Conservation (phyloP, 2,113 vertebrate species). For the Mystacornis crossleyi region DNA sequence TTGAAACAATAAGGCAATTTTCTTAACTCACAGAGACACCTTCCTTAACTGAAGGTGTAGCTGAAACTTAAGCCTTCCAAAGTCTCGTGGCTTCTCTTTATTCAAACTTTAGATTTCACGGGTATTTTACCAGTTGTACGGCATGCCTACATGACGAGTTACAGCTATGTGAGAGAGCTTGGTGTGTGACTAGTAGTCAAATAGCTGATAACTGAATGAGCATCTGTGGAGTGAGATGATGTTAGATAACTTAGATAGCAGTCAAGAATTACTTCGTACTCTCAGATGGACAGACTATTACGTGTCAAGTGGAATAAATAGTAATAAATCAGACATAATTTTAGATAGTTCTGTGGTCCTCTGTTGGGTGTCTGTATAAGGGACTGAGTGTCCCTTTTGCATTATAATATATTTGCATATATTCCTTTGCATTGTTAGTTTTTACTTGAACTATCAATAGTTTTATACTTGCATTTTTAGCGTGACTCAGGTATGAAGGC, state of each 20-base stretch:
- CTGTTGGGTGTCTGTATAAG: background rate
- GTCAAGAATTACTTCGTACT: background rate
- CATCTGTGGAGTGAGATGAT: background rate
- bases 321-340: background rate
- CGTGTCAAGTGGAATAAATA: background rate
- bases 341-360: background rate
- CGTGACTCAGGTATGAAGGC: background rate
- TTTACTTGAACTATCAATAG: background rate
- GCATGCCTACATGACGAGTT: background rate
- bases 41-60: background rate
- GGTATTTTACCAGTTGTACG: background rate
- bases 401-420: too few species aligned
- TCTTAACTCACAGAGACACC: too few species aligned
- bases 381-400: too few species aligned
- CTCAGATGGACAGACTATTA: background rate
- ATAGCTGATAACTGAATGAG: background rate
- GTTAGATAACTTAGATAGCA: background rate
- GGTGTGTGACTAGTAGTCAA: background rate
- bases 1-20: background rate
- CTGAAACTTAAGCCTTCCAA: background rate
- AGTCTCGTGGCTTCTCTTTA: background rate
- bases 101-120: background rate
- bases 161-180: background rate
- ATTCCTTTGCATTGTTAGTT: background rate
- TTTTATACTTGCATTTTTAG: background rate